Percentiles rank a stretch among this genome's conserved stretches.
phyloP scores from a whole-genome alignment of 2,888 invertebrate species.

The Malthinus seriepunctatus region DNA sequence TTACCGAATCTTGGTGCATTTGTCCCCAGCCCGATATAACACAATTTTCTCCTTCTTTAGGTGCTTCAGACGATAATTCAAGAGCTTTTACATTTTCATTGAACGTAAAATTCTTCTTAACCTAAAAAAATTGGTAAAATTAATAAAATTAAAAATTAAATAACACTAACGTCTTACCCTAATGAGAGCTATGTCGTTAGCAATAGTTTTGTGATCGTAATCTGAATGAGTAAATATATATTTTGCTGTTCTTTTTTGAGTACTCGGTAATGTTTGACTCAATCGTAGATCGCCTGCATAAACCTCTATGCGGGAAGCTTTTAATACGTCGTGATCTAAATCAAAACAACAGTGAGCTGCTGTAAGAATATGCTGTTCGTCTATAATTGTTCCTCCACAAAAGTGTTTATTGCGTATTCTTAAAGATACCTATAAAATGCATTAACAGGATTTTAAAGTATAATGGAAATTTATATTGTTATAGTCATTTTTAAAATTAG shows the following conservation, averaged over 20 bases:
- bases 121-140: background rate
- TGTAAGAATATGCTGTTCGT: slow-evolving; percentile 37
- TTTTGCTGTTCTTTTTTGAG: slow-evolving; percentile 31
- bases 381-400: slow-evolving; percentile 41
- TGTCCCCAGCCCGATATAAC: slow-evolving; percentile 30
- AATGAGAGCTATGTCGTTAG: slow-evolving; percentile 39
- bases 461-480: no score
- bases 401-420: slow-evolving; percentile 39
- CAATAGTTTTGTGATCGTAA: slow-evolving; percentile 31
- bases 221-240: slow-evolving; percentile 33
- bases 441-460: no score
- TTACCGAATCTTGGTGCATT: background rate
- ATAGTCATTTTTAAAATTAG: no score
- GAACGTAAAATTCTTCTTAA: background rate
- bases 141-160: no score
- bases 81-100: slow-evolving; percentile 7
- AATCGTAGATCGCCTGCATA: no score
- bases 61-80: background rate
- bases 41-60: slow-evolving; percentile 12
- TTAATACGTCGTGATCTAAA: no score
- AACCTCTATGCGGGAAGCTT: no score
- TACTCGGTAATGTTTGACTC: no score
- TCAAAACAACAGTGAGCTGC: slow-evolving; percentile 39
- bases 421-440: slow-evolving; percentile 36
- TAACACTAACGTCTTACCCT: slow-evolving; percentile 24